These are phyloP conservation scores for Microctenopoma stevenorrisi DNA, from an alignment of 2,797 vertebrate species.

Conservation along the genomic window DNA sequence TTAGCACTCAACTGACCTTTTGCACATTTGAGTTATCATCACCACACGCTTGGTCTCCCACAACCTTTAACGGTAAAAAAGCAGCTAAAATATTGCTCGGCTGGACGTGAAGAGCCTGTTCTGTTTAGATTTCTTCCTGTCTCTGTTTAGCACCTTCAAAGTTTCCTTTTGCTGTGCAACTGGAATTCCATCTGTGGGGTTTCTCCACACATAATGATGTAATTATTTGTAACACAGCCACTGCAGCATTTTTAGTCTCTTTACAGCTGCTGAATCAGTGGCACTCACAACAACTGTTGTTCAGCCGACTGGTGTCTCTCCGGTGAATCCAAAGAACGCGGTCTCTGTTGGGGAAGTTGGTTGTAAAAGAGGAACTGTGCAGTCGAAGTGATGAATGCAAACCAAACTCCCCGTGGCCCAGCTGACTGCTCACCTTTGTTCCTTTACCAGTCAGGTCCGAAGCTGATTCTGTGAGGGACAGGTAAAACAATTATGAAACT, in stretches of 20 bases:
- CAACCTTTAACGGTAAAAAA: too few species aligned
- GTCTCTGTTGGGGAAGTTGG: not conserved
- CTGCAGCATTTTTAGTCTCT: conserved; percentile 31
- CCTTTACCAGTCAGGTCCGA: conserved; percentile 39
- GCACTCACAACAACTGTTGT: conserved; percentile 31
- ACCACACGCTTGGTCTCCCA: too few species aligned
- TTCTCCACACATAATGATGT: conserved; percentile 25
- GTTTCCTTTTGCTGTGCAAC: not conserved
- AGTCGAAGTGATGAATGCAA: conserved; percentile 46
- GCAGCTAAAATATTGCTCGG: too few species aligned
- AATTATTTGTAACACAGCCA: conserved; percentile 32
- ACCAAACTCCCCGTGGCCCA: conserved; percentile 26
- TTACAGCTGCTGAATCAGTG: conserved; percentile 38
- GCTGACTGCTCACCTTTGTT: conserved; percentile 42
- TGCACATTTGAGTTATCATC: too few species aligned
- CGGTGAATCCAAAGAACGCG: conserved; percentile 38
- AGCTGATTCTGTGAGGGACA: conserved; percentile 33
- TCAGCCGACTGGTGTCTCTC: conserved; percentile 21
- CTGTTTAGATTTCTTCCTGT: not conserved
- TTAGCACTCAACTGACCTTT: not conserved
- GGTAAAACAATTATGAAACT: conserved; percentile 18
- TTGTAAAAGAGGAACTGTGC: conserved; percentile 20
- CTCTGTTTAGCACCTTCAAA: conserved; percentile 14
- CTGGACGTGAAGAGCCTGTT: not conserved
- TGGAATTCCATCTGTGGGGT: conserved; percentile 11